Percentiles rank a stretch among this genome's conserved stretches.
Conservation (phyloP, 2,113 vertebrate species). For the Rhagologus leucostigma region DNA sequence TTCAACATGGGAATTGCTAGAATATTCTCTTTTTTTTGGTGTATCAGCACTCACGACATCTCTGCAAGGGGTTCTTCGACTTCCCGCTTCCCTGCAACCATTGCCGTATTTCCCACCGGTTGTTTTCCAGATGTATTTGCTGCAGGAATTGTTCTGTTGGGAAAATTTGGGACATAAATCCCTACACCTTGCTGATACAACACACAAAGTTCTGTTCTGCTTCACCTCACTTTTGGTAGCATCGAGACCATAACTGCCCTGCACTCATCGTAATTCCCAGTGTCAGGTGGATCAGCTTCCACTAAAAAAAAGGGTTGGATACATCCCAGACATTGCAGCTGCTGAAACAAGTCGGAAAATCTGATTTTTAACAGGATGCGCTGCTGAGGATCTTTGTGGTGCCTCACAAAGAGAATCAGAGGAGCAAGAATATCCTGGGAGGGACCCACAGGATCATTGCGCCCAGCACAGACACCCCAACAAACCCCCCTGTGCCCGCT, state of each 20-base stretch:
- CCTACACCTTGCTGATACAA: not conserved
- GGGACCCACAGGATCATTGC: not conserved
- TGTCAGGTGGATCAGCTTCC: not conserved
- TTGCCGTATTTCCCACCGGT: not conserved
- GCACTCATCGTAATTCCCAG: not conserved
- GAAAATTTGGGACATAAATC: not conserved
- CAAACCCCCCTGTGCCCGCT: not conserved
- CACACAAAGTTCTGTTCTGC: not conserved
- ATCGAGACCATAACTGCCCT: not conserved
- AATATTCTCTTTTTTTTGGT: not conserved
- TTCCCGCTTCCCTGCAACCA: not conserved
- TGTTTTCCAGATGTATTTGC: not conserved
- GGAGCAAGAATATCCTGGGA: not conserved
- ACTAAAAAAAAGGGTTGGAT: not conserved
- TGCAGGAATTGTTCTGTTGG: not conserved
- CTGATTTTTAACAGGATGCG: not conserved
- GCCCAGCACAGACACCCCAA: not conserved
- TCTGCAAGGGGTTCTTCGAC: not conserved
- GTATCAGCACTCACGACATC: not conserved
- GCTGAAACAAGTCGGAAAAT: not conserved
- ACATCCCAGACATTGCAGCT: not conserved
- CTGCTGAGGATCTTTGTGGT: not conserved
- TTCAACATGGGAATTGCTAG: not conserved
- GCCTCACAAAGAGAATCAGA: not conserved
- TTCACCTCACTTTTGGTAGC: not conserved